Evolutionary conservation across 2,888 invertebrate genomes (phyloP).

Genomic region (Anodontia alba): DNA sequence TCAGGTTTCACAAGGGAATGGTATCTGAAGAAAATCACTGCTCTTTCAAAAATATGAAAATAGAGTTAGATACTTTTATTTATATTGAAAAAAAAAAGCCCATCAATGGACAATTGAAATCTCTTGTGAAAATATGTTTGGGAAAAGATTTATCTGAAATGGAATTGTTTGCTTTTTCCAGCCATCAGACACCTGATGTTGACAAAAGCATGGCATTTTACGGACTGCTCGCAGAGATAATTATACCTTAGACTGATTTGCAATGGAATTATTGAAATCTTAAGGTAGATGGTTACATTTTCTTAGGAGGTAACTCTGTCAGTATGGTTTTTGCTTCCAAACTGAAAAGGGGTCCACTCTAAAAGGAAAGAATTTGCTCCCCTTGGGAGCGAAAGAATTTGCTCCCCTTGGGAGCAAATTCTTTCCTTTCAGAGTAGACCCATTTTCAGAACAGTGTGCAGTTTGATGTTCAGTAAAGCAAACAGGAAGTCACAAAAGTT

Average conservation of each 20-base stretch:
- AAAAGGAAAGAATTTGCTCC: too few relatives aligned
- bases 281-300: too few relatives aligned
- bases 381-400: too few relatives aligned
- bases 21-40: not conserved
- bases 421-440: too few relatives aligned
- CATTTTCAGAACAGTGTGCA: too few relatives aligned
- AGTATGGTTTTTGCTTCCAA: too few relatives aligned
- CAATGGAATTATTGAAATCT: not conserved
- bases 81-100: not conserved
- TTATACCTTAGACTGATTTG: not conserved
- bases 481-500: too few relatives aligned
- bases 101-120: slow-evolving; percentile 2
- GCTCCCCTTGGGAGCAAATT: too few relatives aligned
- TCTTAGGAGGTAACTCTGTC: too few relatives aligned
- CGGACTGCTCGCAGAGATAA: slow-evolving; percentile 1
- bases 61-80: not conserved
- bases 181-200: not conserved
- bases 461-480: too few relatives aligned
- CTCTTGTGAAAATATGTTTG: slow-evolving; percentile 14
- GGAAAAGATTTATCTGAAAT: slow-evolving; percentile 7
- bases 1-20: not conserved
- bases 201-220: not conserved
- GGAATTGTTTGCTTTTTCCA: slow-evolving; percentile 4
- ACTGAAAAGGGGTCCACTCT: too few relatives aligned
- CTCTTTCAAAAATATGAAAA: slow-evolving; percentile 4